Percentiles rank a stretch among this genome's conserved stretches.
phyloP scores from a whole-genome alignment of 1,140 invertebrate genomes.

The Ylistrum balloti region DNA sequence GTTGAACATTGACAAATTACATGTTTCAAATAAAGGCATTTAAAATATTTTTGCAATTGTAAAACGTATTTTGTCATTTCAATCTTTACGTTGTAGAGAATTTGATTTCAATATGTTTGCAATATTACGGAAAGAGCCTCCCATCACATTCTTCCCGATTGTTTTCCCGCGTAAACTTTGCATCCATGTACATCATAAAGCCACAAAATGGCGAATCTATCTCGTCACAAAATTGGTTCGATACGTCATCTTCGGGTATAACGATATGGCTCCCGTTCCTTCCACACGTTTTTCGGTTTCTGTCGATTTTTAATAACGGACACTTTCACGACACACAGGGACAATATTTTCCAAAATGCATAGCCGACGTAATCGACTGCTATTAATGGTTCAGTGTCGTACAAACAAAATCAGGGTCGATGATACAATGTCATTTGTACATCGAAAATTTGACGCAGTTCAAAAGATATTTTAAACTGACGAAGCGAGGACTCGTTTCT shows the following conservation, averaged over 20 bases:
- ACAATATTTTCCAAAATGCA: neutral
- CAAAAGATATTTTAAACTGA: neutral
- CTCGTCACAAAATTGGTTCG: neutral
- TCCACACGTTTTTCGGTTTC: too few relatives aligned
- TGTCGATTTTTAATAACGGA: too few relatives aligned
- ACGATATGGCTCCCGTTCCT: neutral
- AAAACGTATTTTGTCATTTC: constrained; percentile 35
- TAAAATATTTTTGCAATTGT: neutral
- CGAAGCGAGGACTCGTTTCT: neutral
- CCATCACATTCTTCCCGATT: constrained; percentile 1
- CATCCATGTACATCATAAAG: constrained; percentile 2
- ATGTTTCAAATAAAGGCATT: constrained; percentile 7
- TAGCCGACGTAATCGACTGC: neutral
- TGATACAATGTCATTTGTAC: neutral
- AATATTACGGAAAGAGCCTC: neutral
- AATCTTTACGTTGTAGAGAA: neutral
- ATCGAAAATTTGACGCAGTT: neutral
- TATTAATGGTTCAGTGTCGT: too few relatives aligned
- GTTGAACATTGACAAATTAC: neutral
- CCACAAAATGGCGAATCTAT: neutral
- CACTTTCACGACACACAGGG: neutral
- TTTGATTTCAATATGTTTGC: neutral
- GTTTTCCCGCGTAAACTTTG: constrained; percentile 32
- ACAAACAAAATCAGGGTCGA: neutral
- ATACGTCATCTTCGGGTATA: neutral